Percentiles rank a stretch among this genome's conserved stretches.
Conservation (phyloP, 2,888 invertebrate species). For the Cyclophora punctaria region DNA sequence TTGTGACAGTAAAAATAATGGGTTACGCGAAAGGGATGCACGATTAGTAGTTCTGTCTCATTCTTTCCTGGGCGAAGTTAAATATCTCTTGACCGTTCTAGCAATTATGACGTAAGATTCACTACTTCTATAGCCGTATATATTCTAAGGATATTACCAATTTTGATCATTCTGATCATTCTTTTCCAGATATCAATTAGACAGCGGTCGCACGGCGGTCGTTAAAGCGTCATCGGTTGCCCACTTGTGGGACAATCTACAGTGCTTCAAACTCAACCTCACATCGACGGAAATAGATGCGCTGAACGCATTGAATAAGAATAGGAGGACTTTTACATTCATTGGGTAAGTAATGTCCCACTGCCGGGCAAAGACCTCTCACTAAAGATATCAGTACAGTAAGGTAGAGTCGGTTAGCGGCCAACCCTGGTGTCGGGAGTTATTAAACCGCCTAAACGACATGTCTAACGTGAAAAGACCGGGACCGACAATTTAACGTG, state of each 20-base stretch:
- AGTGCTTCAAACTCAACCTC: constrained; percentile 29
- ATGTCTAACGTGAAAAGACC: not conserved
- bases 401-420: not conserved
- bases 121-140: too few species aligned
- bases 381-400: not conserved
- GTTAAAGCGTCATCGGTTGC: constrained; percentile 40
- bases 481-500: too few species aligned
- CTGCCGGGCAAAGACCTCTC: not conserved
- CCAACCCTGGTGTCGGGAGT: not conserved
- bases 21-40: too few species aligned
- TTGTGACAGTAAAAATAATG: too few species aligned
- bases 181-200: constrained; percentile 46
- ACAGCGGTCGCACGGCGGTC: constrained; percentile 37
- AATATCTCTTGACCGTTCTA: too few species aligned
- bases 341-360: constrained; percentile 35
- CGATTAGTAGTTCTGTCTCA: too few species aligned
- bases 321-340: constrained; percentile 44
- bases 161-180: not conserved
- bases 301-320: constrained; percentile 40
- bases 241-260: constrained; percentile 46
- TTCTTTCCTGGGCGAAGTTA: too few species aligned
- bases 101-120: too few species aligned
- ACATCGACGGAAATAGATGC: constrained; percentile 32
- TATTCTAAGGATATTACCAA: too few species aligned
- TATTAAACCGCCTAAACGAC: not conserved